Evolutionary conservation across 2,888 invertebrate species (phyloP).

Genomic region (Andricus quercusramuli): DNA sequence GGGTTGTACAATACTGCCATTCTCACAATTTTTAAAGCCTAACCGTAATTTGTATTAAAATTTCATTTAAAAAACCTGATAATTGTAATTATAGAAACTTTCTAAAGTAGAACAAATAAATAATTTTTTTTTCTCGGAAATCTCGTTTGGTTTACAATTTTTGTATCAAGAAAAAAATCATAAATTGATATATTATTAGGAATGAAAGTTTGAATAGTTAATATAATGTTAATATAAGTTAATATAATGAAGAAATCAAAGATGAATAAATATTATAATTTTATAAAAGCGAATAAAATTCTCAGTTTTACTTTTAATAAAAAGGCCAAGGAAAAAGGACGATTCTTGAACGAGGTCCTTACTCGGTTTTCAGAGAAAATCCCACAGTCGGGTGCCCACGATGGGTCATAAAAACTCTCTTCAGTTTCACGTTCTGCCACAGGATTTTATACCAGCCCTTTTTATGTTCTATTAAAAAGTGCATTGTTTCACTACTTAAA

Average conservation of each 20-base stretch:
- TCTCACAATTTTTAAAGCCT: background rate
- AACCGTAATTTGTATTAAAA: too few species aligned
- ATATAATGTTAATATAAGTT: too few species aligned
- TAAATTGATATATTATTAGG: too few species aligned
- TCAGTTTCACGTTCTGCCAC: background rate
- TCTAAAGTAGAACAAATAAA: background rate
- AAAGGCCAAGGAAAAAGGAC: background rate
- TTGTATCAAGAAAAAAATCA: too few species aligned
- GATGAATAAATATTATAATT: too few species aligned
- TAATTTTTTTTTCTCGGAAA: too few species aligned
- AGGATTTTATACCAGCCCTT: conserved; percentile 38
- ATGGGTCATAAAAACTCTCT: conserved; percentile 31
- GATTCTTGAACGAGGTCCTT: background rate
- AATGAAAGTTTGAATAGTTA: too few species aligned
- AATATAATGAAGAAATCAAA: too few species aligned
- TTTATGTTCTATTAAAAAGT: conserved; percentile 49
- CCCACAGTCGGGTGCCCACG: background rate
- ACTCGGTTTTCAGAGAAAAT: background rate
- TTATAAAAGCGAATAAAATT: background rate
- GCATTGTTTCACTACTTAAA: background rate
- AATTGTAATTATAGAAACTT: too few species aligned
- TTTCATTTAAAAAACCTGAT: too few species aligned
- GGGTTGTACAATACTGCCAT: conserved; percentile 7
- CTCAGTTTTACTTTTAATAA: background rate
- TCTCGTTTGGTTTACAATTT: too few species aligned